A percentile compares a stretch with the other conserved stretches of the same genome.
phyloP scores from a whole-genome alignment of 2,113 vertebrate genomes.

The Petroica traversi region DNA sequence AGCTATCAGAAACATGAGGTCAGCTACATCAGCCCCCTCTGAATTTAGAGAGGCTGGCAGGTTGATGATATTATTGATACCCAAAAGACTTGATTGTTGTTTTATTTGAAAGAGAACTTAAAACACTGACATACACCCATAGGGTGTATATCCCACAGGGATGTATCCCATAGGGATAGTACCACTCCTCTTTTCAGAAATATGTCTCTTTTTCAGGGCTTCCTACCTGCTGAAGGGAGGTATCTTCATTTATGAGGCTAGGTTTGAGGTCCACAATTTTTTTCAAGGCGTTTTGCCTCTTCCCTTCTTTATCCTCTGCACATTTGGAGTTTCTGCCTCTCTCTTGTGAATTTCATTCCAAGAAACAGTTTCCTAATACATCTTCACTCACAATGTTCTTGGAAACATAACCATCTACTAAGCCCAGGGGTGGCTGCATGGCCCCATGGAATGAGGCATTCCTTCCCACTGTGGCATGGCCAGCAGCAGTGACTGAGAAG shows the following conservation, averaged over 20 bases:
- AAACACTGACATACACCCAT: background rate
- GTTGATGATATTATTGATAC: background rate
- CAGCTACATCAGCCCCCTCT: rapidly evolving
- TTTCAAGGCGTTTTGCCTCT: background rate
- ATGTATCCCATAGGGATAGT: background rate
- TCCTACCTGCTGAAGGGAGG: background rate
- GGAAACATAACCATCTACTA: background rate
- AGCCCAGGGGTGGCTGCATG: rapidly evolving
- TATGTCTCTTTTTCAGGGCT: background rate
- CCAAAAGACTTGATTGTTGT: background rate
- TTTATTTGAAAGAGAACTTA: background rate
- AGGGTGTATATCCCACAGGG: too few species aligned
- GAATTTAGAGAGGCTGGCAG: background rate
- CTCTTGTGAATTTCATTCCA: background rate
- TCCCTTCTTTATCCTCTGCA: background rate
- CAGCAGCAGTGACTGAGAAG: background rate
- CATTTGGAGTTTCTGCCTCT: background rate
- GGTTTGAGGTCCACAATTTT: background rate
- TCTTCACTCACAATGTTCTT: background rate
- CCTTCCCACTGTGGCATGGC: background rate
- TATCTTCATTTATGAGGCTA: background rate
- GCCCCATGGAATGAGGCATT: background rate
- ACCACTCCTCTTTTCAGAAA: background rate
- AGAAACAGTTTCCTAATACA: background rate
- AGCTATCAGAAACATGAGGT: background rate